Conservation (phyloP, 2,113 vertebrate species). For the Poeciliopsis prolifica region DNA sequence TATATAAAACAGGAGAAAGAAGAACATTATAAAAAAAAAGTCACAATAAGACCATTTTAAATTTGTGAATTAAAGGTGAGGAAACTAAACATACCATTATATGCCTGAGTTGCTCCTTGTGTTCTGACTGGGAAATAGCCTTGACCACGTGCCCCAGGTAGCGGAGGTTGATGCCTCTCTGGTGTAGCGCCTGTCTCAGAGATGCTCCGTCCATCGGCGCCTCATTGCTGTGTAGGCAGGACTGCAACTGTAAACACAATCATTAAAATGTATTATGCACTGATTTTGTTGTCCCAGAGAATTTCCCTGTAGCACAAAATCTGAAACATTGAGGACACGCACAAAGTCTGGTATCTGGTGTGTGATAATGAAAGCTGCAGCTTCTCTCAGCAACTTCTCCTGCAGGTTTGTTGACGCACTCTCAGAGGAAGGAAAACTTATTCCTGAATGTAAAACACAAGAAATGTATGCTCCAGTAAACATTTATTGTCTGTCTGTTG, state of each 20-base stretch:
- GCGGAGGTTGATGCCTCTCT: constrained; percentile 82
- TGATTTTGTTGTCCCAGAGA: background rate
- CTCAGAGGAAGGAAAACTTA: constrained; percentile 75
- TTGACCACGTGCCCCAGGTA: constrained; percentile 80
- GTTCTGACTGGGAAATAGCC: constrained; percentile 72
- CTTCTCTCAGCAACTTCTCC: constrained; percentile 79
- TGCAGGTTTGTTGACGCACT: constrained; percentile 66
- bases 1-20: constrained; percentile 13
- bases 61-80: background rate
- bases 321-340: constrained; percentile 47
- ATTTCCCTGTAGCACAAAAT: background rate
- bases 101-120: constrained; percentile 76
- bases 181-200: constrained; percentile 78
- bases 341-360: constrained; percentile 84
- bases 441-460: constrained; percentile 64
- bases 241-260: constrained; percentile 71
- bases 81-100: constrained; percentile 69
- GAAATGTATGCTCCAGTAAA: background rate
- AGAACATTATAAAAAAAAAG: background rate
- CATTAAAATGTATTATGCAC: constrained; percentile 7
- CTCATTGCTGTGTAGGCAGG: constrained; percentile 70
- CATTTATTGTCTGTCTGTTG: background rate
- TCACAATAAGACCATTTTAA: background rate
- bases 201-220: constrained; percentile 80
- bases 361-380: constrained; percentile 77